Evolutionary conservation across 2,888 invertebrate genomes (phyloP).

Genomic region (Agapetus fuscipes): DNA sequence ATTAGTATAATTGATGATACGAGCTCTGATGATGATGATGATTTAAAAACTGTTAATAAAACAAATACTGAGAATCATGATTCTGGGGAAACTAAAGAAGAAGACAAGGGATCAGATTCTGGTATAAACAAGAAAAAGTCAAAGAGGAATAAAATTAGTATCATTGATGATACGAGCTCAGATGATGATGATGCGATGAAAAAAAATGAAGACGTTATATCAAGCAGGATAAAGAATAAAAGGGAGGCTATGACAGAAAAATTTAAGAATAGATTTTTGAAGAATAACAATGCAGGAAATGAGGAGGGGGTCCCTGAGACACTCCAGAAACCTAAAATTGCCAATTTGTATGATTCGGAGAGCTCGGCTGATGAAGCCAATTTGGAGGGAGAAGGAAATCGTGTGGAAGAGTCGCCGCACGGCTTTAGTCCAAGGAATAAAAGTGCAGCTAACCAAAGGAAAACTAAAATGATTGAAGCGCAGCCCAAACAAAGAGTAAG

Average conservation of each 20-base stretch:
- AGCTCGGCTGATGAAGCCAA: slow-evolving; percentile 39
- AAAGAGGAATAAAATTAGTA: too few species aligned
- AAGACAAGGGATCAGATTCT: neutral
- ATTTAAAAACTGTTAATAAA: neutral
- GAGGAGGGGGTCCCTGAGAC: neutral
- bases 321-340: slow-evolving; percentile 24
- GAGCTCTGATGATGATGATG: neutral
- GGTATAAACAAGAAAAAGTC: too few species aligned
- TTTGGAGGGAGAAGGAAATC: neutral
- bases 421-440: neutral
- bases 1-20: too few species aligned
- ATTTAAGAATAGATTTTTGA: slow-evolving; percentile 30
- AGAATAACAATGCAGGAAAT: slow-evolving; percentile 23
- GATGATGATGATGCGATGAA: neutral
- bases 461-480: slow-evolving; percentile 10
- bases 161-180: neutral
- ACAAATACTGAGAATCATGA: neutral
- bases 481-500: slow-evolving; percentile 14
- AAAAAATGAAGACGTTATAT: too few species aligned
- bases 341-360: slow-evolving; percentile 47
- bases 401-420: neutral
- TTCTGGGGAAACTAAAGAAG: neutral
- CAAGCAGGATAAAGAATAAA: slow-evolving; percentile 31
- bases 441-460: slow-evolving; percentile 23
- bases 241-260: slow-evolving; percentile 32